Base-by-base conservation (phyloP, 2,888 invertebrate genomes). In the Lasioglossum zephyrum region DNA sequence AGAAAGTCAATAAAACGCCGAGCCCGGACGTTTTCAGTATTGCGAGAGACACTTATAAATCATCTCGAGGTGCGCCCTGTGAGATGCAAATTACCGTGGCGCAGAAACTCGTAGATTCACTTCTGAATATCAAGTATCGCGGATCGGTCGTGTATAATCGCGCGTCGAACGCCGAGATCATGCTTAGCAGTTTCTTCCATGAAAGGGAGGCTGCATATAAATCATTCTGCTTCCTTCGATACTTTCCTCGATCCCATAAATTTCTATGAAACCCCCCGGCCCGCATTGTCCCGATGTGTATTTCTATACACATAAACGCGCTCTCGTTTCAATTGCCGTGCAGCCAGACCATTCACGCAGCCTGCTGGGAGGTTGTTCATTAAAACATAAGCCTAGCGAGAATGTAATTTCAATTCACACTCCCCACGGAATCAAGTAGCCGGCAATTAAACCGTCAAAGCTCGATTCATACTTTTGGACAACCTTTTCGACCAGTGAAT, bases 171-270 rank as follows among this genome's bases (percentile, higher is more conserved):
- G 60, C 72, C 80, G 22, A 53, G 84, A 80, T 86, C 69, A 75
- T 79, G 74, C 79, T 74, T 77, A 81, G 77, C 81, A 83, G 85
- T 88, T 87, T 85, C 85, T 87, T 85, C 85, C 85, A 81, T 49
- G 72, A 82, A 83, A 77, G 85, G 66, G 73, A 79, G 70, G 73
- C 73, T 44, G 77, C 87, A 77, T 79, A 83, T 88, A 87, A 86
- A 86, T 87, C 84, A 75, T 72, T 57, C 80, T 16, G 53, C 79
- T 80, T 83, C 84, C 79, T 79, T 44, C 74, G 79, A 87, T 85
- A 84, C 72, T 83, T 78, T 63, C 78, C 22, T 66, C 70, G 83
- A 79, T 81, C 74, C 63, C 77, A 70, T 81, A 79, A 84, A 87
- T 80, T 81, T 79, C 13, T 66, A 81, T 79, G 63, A 73, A 77